Evolutionary conservation across 2,113 vertebrate genomes (phyloP), one percentile per base, ranked within the genome.

Genomic region (Anser cygnoides): DNA sequence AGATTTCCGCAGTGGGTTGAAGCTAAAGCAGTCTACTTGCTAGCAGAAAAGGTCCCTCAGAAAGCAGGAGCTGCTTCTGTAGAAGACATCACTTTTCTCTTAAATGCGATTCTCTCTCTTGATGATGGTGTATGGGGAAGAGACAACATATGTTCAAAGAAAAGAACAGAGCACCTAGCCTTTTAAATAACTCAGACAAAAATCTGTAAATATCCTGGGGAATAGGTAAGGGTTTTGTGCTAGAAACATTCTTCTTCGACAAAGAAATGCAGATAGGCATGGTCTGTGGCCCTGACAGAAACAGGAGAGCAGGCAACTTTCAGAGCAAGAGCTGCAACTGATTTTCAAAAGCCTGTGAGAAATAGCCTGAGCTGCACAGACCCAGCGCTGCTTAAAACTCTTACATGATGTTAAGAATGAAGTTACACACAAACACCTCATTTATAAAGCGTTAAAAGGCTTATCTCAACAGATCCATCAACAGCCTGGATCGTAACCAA

Each of bases 401-500:
- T 57, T 66, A 14, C 0, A 1, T 43, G 55, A 50, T 71, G n/a
- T 37, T 62, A 86, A 84, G 58, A 94, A 88, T 76, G 91, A 79
- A 87, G 31, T n/a, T 74, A 39, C 54, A 55, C 41, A 16, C 9
- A n/a, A 88, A 29, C 19, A 13, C 58, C 79, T 93, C 7, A n/a
- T 83, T 96, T 95, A 71, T 18, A 29, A 82, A 88, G 31, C 0
- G 1, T 73, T 90, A 71, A 81, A 81, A 84, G 57, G 31, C 88
- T 90, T 73, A 90, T 77, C 79, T 90, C 63, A 61, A 21, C 49
- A 74, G 65, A 16, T 67, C 92, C 33, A 68, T 43, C 87, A 78
- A 2, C 70, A 86, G 75, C 61, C 75, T 94, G 93, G 82, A 86
- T 39, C 20, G 3, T 88, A 88, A 86, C 79, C 88, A 84, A 84